Evolutionary conservation across 2,888 invertebrate species (phyloP).

Genomic region (Synergus gifuensis): DNA sequence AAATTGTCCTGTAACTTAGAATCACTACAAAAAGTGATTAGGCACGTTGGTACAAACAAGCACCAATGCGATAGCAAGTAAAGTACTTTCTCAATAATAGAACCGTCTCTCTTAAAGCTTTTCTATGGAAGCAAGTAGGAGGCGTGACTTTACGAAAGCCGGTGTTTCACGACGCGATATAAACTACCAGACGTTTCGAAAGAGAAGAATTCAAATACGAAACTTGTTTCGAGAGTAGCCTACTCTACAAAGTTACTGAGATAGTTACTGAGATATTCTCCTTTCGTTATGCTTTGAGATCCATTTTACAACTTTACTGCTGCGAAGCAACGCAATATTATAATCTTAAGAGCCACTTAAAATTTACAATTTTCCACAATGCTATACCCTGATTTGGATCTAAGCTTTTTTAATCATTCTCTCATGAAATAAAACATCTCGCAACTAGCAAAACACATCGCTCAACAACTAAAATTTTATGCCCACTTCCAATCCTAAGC

Average conservation of each 20-base stretch:
- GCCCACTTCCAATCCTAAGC: too few species aligned
- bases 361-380: background rate
- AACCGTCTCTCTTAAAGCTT: constrained; percentile 32
- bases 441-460: too few species aligned
- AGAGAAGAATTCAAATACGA: constrained; percentile 12
- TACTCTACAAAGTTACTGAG: constrained; percentile 8
- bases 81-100: constrained; percentile 35
- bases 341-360: background rate
- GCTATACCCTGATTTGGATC: background rate
- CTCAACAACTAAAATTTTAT: too few species aligned
- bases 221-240: constrained; percentile 1
- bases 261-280: constrained; percentile 6
- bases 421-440: too few species aligned
- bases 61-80: constrained; percentile 18
- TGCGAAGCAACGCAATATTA: background rate
- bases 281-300: background rate
- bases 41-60: background rate
- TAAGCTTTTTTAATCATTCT: background rate
- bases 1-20: background rate
- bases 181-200: constrained; percentile 16
- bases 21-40: constrained; percentile 18
- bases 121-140: constrained; percentile 29
- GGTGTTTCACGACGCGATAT: constrained; percentile 30
- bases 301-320: background rate
- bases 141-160: constrained; percentile 33